Percentiles rank a stretch among this genome's conserved stretches.
These are phyloP conservation scores for Dynastes grantii DNA, from an alignment of 2,888 invertebrate species.

Conservation along the genomic window DNA sequence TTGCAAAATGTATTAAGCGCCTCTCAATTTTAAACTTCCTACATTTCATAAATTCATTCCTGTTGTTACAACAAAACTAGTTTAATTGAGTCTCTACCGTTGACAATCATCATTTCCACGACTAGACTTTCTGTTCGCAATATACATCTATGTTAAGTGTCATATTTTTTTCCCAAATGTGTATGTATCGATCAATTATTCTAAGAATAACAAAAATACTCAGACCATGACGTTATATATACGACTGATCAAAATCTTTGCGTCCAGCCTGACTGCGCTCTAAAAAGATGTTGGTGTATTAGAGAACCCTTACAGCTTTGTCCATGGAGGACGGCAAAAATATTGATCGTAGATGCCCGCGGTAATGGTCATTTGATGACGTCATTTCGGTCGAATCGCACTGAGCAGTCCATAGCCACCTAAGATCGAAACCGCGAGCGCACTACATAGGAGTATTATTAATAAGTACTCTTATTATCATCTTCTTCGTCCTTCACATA, in stretches of 20 bases:
- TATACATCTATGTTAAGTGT: too few relatives aligned
- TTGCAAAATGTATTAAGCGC: not conserved
- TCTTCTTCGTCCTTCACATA: not conserved
- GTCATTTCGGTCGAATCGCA: conserved; percentile 69
- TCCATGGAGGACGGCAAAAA: conserved; percentile 61
- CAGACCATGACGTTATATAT: not conserved
- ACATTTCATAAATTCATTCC: too few relatives aligned
- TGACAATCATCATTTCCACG: too few relatives aligned
- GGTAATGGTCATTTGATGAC: conserved; percentile 66
- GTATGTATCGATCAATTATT: not conserved
- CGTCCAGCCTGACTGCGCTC: not conserved
- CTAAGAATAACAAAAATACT: too few relatives aligned
- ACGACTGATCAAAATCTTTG: not conserved
- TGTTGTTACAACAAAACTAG: too few relatives aligned
- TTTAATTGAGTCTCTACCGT: too few relatives aligned
- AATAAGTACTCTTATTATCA: not conserved
- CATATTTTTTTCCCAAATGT: not conserved
- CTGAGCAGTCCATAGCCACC: conserved; percentile 49
- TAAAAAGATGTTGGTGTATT: conserved; percentile 10
- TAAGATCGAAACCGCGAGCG: conserved; percentile 44
- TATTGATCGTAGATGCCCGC: conserved; percentile 67
- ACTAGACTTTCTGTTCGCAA: too few relatives aligned
- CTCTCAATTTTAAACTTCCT: too few relatives aligned
- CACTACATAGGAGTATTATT: conserved; percentile 2
- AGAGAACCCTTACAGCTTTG: conserved; percentile 46